Evolutionary conservation across 1,140 invertebrate species (phyloP), one percentile per base, ranked within the genome.

Genomic region (Contarinia nasturtii): DNA sequence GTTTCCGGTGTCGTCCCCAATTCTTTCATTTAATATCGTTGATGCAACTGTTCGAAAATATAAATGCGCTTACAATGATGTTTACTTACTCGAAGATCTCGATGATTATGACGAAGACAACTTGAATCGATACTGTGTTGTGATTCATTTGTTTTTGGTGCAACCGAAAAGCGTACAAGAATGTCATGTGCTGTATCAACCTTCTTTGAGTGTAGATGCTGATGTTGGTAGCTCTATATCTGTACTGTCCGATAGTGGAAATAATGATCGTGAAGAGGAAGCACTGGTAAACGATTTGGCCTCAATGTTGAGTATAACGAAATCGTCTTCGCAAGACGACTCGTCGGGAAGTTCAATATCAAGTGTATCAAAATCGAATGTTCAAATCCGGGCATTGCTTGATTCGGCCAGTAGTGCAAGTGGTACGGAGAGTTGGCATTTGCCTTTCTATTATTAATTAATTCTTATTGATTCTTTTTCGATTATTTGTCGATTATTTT

Each of bases 111-210:
- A 68, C 49, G 60, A 66, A 49, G 59, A 64, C n/a, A 55, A 51
- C 17, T 55, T 55, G 18, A 60, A 60, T 5, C 51, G 55, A 33
- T 53, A 56, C 50, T 64, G 67, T 17, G 60, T 80, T 22, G 67
- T 79, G 3, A 68, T 91, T 18, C 74, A 76, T 42, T 76, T 93
- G 68, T 86, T 82, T 64, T 72, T 89, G 41, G 80, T 93, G 41
- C 86, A 92, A 61, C 84, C 86, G 3, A 91, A 88, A 59, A 83
- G 84, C 18, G 63, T 92, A 40, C 86, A 91, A 63, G 82, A 90
- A 55, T 85, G 86, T 57, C 74, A 79, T 55, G 83, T 91, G 47
- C 72, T 76, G 14, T 90, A 86, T 58, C 69, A 75, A 50, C 77
- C 79, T 2, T 72, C 56, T 38, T 53, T 58, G 17, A 49, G 45